phyloP scores from a whole-genome alignment of 2,113 vertebrate genomes.

The Hippocampus zosterae region DNA sequence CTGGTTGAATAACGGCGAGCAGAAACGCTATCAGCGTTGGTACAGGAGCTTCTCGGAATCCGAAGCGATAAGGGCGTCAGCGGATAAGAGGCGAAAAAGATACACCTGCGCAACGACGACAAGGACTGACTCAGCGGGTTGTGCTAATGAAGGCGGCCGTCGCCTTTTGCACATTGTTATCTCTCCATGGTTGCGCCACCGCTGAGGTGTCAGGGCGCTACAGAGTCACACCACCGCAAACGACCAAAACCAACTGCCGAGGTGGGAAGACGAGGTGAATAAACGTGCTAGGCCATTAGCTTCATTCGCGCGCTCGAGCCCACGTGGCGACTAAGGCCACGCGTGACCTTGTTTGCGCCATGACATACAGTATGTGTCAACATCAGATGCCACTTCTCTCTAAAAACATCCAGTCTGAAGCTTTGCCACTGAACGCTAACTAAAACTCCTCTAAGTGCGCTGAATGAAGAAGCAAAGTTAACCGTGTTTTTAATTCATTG shows the following conservation, averaged over 20 bases:
- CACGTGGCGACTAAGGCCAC: not conserved
- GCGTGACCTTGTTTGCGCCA: not conserved
- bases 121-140: not conserved
- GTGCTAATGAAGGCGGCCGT: conserved; percentile 46
- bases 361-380: not conserved
- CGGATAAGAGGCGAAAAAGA: conserved; percentile 1
- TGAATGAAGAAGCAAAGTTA: too few species aligned
- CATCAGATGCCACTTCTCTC: too few species aligned
- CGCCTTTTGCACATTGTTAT: conserved; percentile 65
- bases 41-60: conserved; percentile 5
- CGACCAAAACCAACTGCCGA: conserved; percentile 34
- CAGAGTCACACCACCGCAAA: conserved; percentile 46
- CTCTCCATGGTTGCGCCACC: conserved; percentile 34
- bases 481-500: too few species aligned
- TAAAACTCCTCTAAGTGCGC: too few species aligned
- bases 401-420: too few species aligned
- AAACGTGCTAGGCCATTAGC: not conserved
- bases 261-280: conserved; percentile 4
- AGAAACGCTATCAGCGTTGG: not conserved
- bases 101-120: not conserved
- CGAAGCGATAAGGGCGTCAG: not conserved
- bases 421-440: too few species aligned
- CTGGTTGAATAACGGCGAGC: not conserved
- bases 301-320: conserved; percentile 52
- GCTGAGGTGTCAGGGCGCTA: conserved; percentile 31